Evolutionary conservation across 2,888 invertebrate species (phyloP), one percentile per base, ranked within the genome.

Genomic region (Apantesis nais): DNA sequence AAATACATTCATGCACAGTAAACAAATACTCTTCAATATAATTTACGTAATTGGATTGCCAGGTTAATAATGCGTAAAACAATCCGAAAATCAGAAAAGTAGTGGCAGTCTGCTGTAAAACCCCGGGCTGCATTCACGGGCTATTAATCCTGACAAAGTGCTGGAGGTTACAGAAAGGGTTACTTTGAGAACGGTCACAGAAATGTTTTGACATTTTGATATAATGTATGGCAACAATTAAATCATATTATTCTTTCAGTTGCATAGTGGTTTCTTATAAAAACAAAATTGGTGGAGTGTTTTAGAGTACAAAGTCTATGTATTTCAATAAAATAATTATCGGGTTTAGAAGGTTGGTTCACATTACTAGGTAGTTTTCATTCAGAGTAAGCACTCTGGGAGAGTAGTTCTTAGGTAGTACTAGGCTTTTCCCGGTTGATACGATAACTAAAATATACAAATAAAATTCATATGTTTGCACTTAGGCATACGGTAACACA

Each of bases 21-120:
- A 74, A 82, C 79, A 83, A 85, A 83, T 85, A 84, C 84, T 86
- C 86, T 86, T 89, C 87, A 87, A 89, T 88, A 85, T 90, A 88
- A 90, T 91, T 90, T 90, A 88, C 88, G 89, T 94, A 94, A 95
- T 95, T 94, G 93, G 80, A 92, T 93, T 93, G 95, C 88, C 88
- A 87, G 91, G 89, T 93, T 94, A 94, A 95, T 93, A 93, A 93
- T 91, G 93, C 94, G 94, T 92, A 90, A 93, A 94, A 94, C 93
- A 94, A 93, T 93, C 91, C 88, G 85, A 88, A 90, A 92, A 91
- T 91, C 91, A 89, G 92, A 90, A 93, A 93, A 94, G 88, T 89
- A 86, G 87, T 82, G 81, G 85, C 88, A 83, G 83, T 82, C 82
- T 82, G 81, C 86, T 82, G 88, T 84, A 87, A 85, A 80, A 81